These are phyloP conservation scores for Karalla daura DNA, from an alignment of 2,797 vertebrate genomes.

Conservation along the genomic window DNA sequence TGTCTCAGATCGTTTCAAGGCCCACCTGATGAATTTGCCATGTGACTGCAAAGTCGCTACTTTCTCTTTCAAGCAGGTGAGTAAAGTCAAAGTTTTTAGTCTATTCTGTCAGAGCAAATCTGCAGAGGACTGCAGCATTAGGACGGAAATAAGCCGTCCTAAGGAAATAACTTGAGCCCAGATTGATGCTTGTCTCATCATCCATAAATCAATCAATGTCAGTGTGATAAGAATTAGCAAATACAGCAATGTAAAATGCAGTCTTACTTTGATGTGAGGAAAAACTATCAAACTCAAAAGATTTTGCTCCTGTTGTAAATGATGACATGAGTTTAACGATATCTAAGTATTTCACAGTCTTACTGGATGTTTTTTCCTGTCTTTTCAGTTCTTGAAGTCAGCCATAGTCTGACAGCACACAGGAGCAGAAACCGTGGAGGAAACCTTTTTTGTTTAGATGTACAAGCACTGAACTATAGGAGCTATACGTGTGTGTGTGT, in stretches of 20 bases:
- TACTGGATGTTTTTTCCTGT: no score
- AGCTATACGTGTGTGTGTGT: background rate
- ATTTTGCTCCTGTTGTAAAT: no score
- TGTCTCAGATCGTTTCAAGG: conserved; percentile 65
- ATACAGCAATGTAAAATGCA: no score
- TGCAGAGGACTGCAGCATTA: background rate
- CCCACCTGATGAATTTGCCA: conserved; percentile 51
- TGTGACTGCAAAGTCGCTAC: conserved; percentile 72
- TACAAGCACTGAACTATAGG: background rate
- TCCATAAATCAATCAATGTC: no score
- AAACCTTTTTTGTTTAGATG: background rate
- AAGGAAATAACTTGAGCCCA: background rate
- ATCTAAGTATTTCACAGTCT: no score
- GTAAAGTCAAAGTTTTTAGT: conserved; percentile 3
- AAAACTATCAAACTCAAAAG: no score
- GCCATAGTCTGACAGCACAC: conserved; percentile 60
- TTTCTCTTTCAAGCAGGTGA: conserved; percentile 69
- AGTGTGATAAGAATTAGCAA: no score
- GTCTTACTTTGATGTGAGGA: no score
- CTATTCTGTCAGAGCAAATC: background rate
- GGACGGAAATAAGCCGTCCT: background rate
- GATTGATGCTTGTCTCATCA: no score
- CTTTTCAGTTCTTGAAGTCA: conserved; percentile 69
- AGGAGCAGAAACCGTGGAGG: background rate
- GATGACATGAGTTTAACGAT: no score